phyloP scores from a whole-genome alignment of 37 sponge, comb jelly and placozoan genomes.

The Crambe crambe region DNA sequence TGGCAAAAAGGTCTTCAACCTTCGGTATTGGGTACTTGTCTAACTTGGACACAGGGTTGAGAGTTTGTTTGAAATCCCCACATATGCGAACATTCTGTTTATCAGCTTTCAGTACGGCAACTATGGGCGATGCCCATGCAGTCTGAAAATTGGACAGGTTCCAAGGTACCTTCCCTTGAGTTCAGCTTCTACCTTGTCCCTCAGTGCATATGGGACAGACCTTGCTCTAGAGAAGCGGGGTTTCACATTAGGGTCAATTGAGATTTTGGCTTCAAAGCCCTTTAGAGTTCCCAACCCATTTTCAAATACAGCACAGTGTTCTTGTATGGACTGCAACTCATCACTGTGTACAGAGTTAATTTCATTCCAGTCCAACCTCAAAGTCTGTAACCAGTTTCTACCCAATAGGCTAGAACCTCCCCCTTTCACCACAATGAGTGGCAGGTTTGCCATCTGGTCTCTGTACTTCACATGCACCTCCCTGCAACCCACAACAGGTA shows the following conservation, averaged over 20 bases:
- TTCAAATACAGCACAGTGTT: neutral
- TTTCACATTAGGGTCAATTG: neutral
- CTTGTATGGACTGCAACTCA: neutral
- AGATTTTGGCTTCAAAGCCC: neutral
- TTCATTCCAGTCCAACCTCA: neutral
- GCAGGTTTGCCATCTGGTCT: too few species aligned
- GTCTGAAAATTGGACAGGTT: neutral
- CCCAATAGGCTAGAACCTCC: neutral
- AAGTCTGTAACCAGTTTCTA: neutral
- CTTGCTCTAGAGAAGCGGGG: neutral
- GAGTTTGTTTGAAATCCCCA: neutral
- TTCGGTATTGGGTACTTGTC: constrained; percentile 9
- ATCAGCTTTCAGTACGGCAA: neutral
- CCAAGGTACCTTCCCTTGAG: neutral
- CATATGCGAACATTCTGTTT: neutral
- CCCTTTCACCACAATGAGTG: too few species aligned
- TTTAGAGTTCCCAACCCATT: neutral
- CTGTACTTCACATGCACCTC: too few species aligned
- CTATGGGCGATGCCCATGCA: neutral
- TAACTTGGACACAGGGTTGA: neutral
- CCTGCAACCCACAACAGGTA: too few species aligned
- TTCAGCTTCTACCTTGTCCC: neutral
- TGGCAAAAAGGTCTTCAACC: constrained; percentile 21
- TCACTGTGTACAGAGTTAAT: neutral
- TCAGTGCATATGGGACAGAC: neutral